Evolutionary conservation across 1,140 invertebrate species (phyloP), one percentile per base, ranked within the genome.

Genomic region (Notospermus geniculatus): DNA sequence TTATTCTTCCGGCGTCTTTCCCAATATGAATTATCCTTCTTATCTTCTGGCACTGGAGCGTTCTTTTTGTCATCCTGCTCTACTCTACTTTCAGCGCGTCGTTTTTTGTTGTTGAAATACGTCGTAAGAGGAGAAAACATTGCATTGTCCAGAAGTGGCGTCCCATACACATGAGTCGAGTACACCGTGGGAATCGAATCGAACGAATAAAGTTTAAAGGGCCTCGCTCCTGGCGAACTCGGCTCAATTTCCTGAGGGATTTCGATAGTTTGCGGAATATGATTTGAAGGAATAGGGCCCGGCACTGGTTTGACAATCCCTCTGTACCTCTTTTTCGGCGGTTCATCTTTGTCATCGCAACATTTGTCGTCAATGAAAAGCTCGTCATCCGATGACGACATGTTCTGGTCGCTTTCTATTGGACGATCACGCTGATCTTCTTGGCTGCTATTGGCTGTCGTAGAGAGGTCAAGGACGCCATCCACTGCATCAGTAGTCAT

Each of bases 1-100:
- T 83, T 83, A 66, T 83, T 83, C 57, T 80, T 80, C 43, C 80
- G 50, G 13, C 81, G 65, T 32, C 80, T 63, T 54, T 83, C 81
- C 80, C 78, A 81, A 58, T 83, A 83, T 2, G 75, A 72, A 19
- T 77, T 72, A 55, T 80, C 79, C 63, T 80, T 76, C 58, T 71
- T 69, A 1, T 77, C 72, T 23, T 50, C 25, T 50, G n/a, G 19
- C 9, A n/a, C 9, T n/a, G 46, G 46, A 19, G 46, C n/a, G 4
- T 5, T 50, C 46, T 50, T 27, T 27, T 50, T 27, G n/a, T 50
- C 46, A 7, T 50, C 46, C 9, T 7, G 4, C n/a, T 50, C 46
- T 7, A 36, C 15, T 15, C 15, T 36, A 36, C 15, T 15, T 5
- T 5, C 46, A 19, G 46, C 25, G 46, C 46, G 25, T 50, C 46